Evolutionary conservation across 2,797 vertebrate species (phyloP).

Genomic region (Neosilurus hyrtlii): DNA sequence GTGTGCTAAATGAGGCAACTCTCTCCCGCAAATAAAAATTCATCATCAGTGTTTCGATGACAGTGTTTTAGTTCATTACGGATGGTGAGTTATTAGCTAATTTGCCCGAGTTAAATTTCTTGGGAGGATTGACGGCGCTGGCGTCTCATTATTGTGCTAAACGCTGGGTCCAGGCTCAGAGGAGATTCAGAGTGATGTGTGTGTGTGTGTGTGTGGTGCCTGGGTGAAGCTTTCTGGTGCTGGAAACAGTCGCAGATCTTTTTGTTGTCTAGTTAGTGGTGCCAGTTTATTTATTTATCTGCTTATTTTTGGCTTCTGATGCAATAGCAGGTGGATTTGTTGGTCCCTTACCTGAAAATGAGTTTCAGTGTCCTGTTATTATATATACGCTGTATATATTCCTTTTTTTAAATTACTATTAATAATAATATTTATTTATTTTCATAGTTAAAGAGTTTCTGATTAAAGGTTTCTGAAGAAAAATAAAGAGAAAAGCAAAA

Average conservation of each 20-base stretch:
- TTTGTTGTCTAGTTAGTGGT: background rate
- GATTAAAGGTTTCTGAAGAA: too few species aligned
- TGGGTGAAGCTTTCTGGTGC: background rate
- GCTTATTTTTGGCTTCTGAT: background rate
- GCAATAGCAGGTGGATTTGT: background rate
- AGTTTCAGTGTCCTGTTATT: background rate
- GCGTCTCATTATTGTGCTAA: constrained; percentile 37
- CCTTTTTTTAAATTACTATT: background rate
- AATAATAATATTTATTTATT: background rate
- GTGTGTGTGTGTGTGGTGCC: background rate
- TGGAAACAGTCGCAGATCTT: background rate
- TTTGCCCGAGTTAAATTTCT: constrained; percentile 50
- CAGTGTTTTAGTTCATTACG: constrained; percentile 55
- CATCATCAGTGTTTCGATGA: constrained; percentile 46
- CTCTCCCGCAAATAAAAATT: constrained; percentile 50
- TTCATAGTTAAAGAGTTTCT: background rate
- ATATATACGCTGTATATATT: background rate
- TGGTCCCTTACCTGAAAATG: background rate
- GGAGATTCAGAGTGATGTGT: constrained; percentile 1
- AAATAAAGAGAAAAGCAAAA: too few species aligned
- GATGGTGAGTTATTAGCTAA: constrained; percentile 55
- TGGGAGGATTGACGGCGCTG: constrained; percentile 49
- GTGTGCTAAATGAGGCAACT: constrained; percentile 50
- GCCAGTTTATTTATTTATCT: background rate
- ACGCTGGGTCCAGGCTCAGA: constrained; percentile 23